Conservation (phyloP, 2,113 vertebrate species). For the Opisthocomus hoazin region DNA sequence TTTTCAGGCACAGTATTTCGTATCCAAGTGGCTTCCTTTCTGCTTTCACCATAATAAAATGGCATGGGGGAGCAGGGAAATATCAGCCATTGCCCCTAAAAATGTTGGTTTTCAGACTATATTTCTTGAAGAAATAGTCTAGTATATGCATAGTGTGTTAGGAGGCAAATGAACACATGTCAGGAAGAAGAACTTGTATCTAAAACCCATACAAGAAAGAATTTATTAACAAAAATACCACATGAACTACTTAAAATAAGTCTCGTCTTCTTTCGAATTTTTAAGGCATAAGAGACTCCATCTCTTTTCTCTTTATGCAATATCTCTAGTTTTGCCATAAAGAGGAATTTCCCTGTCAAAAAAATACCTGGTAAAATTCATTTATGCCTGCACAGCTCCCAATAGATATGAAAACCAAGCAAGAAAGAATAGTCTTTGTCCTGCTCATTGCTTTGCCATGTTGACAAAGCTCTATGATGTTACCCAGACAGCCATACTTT, state of each 20-base stretch:
- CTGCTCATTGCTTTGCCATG: background rate
- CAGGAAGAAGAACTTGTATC: background rate
- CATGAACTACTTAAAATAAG: background rate
- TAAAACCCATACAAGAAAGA: background rate
- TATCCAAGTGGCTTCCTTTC: background rate
- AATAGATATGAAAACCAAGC: background rate
- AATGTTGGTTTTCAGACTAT: background rate
- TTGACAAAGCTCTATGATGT: background rate
- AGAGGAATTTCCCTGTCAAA: background rate
- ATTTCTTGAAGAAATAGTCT: background rate
- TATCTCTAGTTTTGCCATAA: background rate
- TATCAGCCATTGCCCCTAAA: background rate
- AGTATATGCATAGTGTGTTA: background rate
- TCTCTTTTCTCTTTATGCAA: background rate
- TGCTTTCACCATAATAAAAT: background rate
- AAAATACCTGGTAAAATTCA: background rate
- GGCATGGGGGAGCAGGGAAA: background rate
- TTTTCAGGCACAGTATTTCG: background rate
- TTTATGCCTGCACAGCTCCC: background rate
- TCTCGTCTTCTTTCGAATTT: background rate
- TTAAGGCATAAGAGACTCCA: background rate
- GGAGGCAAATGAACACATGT: background rate
- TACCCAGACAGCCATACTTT: background rate
- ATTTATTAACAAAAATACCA: background rate
- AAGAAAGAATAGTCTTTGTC: background rate